phyloP scores from a whole-genome alignment of 1,140 invertebrate genomes.

The Heliothis subflexa region DNA sequence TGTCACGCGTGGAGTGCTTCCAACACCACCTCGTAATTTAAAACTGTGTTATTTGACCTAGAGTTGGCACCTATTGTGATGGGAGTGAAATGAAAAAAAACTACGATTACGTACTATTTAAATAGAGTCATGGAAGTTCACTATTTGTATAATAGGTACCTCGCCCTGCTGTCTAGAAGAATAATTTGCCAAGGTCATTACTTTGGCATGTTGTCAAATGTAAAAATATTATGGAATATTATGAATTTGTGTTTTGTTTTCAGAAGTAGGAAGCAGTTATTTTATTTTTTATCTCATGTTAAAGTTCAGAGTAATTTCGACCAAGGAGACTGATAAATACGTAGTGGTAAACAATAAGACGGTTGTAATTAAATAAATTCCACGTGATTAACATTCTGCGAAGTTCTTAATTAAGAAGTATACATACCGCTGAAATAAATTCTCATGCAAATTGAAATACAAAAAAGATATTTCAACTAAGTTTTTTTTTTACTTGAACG shows the following conservation, averaged over 20 bases:
- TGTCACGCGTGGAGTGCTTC: neutral
- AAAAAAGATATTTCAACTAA: too few relatives aligned
- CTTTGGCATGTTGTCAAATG: constrained; percentile 57
- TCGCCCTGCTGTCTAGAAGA: constrained; percentile 54
- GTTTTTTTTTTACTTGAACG: too few relatives aligned
- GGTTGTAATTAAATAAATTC: neutral
- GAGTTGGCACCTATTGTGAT: neutral
- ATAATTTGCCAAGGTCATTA: constrained; percentile 51
- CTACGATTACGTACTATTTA: neutral
- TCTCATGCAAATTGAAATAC: neutral
- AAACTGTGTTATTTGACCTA: constrained; percentile 10
- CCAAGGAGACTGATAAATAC: constrained; percentile 8
- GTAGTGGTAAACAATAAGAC: neutral
- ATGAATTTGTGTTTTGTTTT: constrained; percentile 32
- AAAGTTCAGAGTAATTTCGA: constrained; percentile 20
- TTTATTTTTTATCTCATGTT: constrained; percentile 21
- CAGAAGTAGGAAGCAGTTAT: constrained; percentile 13
- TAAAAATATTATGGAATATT: constrained; percentile 42
- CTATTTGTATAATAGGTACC: neutral
- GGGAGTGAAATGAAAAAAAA: neutral
- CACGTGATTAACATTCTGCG: neutral
- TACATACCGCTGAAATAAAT: neutral
- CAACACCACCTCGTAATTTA: neutral
- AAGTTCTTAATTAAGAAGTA: neutral
- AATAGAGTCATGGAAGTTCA: constrained; percentile 8